Evolutionary conservation across 2,797 vertebrate genomes (phyloP).

Genomic region (Pelodytes ibericus): DNA sequence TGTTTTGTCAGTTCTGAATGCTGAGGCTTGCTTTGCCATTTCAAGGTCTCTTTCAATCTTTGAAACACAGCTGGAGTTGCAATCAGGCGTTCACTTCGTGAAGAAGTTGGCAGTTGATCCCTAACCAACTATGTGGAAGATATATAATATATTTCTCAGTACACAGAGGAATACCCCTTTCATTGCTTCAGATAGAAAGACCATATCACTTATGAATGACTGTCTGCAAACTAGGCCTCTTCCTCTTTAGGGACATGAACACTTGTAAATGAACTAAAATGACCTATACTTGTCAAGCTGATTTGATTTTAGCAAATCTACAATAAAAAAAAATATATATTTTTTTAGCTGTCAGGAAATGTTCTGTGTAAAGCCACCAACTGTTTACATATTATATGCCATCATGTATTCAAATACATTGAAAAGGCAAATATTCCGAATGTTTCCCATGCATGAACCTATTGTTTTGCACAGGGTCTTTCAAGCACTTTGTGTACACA

Average conservation of each 20-base stretch:
- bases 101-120: conserved; percentile 70
- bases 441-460: conserved; percentile 28
- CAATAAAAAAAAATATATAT: conserved; percentile 56
- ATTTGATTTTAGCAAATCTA: conserved; percentile 67
- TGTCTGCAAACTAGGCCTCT: conserved; percentile 69
- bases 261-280: conserved; percentile 65
- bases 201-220: conserved; percentile 61
- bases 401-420: conserved; percentile 27
- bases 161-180: conserved; percentile 66
- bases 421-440: conserved; percentile 24
- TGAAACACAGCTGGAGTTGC: conserved; percentile 72
- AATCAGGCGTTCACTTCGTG: conserved; percentile 70
- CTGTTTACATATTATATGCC: conserved; percentile 51
- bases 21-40: conserved; percentile 71
- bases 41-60: conserved; percentile 75
- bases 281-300: conserved; percentile 68
- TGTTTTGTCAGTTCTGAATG: conserved; percentile 70
- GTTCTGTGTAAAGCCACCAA: conserved; percentile 42
- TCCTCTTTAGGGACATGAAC: conserved; percentile 64
- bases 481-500: conserved; percentile 31
- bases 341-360: conserved; percentile 56
- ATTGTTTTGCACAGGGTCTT: conserved; percentile 47
- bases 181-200: conserved; percentile 64
- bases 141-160: conserved; percentile 64
- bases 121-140: conserved; percentile 65